Evolutionary conservation across 1,140 invertebrate species (phyloP), one percentile per base, ranked within the genome.

Genomic region (Atopsyche davidsoni): DNA sequence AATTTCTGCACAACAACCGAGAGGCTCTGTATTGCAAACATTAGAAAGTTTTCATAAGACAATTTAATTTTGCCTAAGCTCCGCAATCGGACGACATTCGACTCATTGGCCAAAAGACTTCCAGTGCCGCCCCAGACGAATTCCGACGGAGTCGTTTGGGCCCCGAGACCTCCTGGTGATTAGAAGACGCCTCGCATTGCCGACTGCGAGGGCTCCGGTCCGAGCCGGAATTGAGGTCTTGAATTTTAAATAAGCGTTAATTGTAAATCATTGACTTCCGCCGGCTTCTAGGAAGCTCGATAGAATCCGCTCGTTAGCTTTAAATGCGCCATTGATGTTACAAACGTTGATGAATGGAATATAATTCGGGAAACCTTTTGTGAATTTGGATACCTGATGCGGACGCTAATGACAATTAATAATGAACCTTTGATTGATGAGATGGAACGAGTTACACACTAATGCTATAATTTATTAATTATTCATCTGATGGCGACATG

Each of bases 251-350:
- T 40, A 19, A 24, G 34, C 22, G 36, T 45, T 51, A 51, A 51
- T 51, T 51, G 41, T 43, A 22, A 36, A 14, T 24, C 39, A 43
- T 51, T 35, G 32, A 21, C 44, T 46, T 32, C 28, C 31, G 31
- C 45, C 45, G 38, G 35, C 43, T 19, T 35, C 34, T 43, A 34
- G 18, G 23, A 32, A 14, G 28, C 22, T 24, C 45, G 21, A 47
- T 47, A 36, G 38, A 41, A 43, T 23, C 17, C 16, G 23, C 49
- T 44, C 49, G 49, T 51, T 51, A 51, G 41, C 41, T 18, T 11
- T 44, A 51, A 51, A 44, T 51, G 49, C 45, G 23, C 39, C 31
- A 31, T 44, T 44, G 34, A 17, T 34, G 13, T 35, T 44, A 17
- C 19, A 11, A 19, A 4, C 41, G 13, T 13, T 19, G 24, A 31